phyloP scores from a whole-genome alignment of 1,140 invertebrate species.

The Wiebesia pumilae region DNA sequence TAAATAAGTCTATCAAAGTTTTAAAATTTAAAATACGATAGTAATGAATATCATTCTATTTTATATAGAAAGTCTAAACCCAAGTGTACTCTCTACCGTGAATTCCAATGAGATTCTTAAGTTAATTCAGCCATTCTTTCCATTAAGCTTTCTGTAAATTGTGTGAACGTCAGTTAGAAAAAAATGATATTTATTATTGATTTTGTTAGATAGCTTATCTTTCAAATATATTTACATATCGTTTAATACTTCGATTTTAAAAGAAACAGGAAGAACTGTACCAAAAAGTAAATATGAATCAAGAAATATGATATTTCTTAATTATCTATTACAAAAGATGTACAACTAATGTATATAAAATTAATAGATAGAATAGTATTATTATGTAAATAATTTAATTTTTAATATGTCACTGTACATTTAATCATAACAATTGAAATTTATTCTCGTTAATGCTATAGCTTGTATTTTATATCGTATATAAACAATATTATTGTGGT shows the following conservation, averaged over 20 bases:
- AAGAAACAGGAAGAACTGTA: too few species aligned
- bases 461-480: too few species aligned
- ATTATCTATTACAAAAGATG: background rate
- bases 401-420: too few species aligned
- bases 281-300: too few species aligned
- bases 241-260: background rate
- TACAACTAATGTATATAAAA: background rate
- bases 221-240: background rate
- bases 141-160: conserved; percentile 7
- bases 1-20: too few species aligned
- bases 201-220: background rate
- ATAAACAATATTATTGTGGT: too few species aligned
- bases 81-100: background rate
- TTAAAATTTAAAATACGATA: too few species aligned
- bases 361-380: background rate
- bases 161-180: background rate
- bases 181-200: conserved; percentile 4
- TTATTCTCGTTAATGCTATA: too few species aligned
- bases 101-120: conserved; percentile 49
- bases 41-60: conserved; percentile 14
- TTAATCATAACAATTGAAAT: too few species aligned
- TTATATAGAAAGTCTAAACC: conserved; percentile 18
- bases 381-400: too few species aligned
- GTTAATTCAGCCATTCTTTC: too few species aligned
- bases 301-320: background rate